Percentiles rank a stretch among this genome's conserved stretches.
These are phyloP conservation scores for Cinclus mexicanus DNA, from an alignment of 2,113 vertebrate species.

Conservation along the genomic window DNA sequence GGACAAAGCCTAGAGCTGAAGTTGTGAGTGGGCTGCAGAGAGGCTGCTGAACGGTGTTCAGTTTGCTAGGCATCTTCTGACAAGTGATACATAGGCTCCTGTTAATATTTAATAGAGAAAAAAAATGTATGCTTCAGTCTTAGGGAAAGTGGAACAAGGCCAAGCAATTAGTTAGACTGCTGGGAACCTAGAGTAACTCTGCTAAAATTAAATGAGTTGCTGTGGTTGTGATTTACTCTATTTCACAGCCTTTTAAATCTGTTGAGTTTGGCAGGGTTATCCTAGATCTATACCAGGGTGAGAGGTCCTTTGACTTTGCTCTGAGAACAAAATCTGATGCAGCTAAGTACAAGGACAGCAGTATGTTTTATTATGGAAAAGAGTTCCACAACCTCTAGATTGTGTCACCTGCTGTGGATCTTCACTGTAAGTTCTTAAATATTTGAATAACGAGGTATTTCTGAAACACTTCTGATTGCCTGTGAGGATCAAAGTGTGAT, in stretches of 20 bases:
- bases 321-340: background rate
- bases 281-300: background rate
- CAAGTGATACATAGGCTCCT: background rate
- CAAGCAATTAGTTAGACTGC: slow-evolving; percentile 46
- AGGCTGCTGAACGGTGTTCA: background rate
- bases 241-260: slow-evolving; percentile 43
- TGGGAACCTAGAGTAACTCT: background rate
- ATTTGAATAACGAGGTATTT: slow-evolving; percentile 42
- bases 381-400: background rate
- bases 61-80: background rate
- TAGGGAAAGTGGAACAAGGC: slow-evolving; percentile 32
- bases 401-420: background rate
- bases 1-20: background rate
- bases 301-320: slow-evolving; percentile 6
- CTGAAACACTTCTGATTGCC: slow-evolving; percentile 7
- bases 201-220: slow-evolving; percentile 33
- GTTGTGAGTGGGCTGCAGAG: background rate
- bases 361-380: background rate
- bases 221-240: slow-evolving; percentile 28
- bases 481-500: slow-evolving; percentile 11
- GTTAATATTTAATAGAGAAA: background rate
- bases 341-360: background rate
- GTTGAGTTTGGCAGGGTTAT: slow-evolving; percentile 17
- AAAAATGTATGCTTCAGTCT: background rate
- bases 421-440: slow-evolving; percentile 11